phyloP scores from a whole-genome alignment of 2,888 invertebrate genomes.

The Caenorhabditis auriculariae region DNA sequence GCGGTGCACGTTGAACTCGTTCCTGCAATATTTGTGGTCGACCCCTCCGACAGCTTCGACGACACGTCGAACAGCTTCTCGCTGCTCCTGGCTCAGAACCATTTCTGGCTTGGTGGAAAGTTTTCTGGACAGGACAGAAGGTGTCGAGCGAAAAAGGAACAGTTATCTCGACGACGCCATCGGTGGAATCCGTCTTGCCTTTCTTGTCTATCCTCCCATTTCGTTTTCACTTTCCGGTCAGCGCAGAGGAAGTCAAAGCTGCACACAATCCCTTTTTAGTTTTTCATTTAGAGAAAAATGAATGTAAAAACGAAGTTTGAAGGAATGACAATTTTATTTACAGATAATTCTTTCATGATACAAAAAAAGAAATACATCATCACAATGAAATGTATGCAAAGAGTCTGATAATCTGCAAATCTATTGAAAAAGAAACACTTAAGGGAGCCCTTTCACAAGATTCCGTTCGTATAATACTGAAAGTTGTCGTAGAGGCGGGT shows the following conservation, averaged over 20 bases:
- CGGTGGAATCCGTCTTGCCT: too few relatives aligned
- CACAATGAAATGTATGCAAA: neutral
- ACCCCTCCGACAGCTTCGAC: constrained; percentile 16
- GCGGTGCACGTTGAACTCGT: constrained; percentile 53
- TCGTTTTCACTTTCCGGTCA: too few relatives aligned
- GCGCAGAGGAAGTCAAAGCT: too few relatives aligned
- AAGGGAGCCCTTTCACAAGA: constrained; percentile 29
- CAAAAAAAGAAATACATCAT: neutral
- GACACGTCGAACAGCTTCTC: constrained; percentile 26
- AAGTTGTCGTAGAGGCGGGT: constrained; percentile 98
- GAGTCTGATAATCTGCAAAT: neutral
- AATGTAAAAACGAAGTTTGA: too few relatives aligned
- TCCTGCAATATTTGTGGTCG: constrained; percentile 30
- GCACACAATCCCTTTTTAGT: too few relatives aligned
- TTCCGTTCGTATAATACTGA: constrained; percentile 72
- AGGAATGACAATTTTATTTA: too few relatives aligned
- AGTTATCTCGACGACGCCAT: too few relatives aligned
- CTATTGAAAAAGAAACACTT: neutral
- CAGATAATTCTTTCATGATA: too few relatives aligned
- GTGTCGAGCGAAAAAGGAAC: too few relatives aligned
- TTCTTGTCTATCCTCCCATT: too few relatives aligned
- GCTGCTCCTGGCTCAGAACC: constrained; percentile 3
- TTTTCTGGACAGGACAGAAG: too few relatives aligned
- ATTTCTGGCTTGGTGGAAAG: constrained; percentile 2
- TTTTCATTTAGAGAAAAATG: too few relatives aligned